Percentiles rank a stretch among this genome's conserved stretches.
Evolutionary conservation across 2,888 invertebrate species (phyloP).

Genomic region (Drosophila helvetica): DNA sequence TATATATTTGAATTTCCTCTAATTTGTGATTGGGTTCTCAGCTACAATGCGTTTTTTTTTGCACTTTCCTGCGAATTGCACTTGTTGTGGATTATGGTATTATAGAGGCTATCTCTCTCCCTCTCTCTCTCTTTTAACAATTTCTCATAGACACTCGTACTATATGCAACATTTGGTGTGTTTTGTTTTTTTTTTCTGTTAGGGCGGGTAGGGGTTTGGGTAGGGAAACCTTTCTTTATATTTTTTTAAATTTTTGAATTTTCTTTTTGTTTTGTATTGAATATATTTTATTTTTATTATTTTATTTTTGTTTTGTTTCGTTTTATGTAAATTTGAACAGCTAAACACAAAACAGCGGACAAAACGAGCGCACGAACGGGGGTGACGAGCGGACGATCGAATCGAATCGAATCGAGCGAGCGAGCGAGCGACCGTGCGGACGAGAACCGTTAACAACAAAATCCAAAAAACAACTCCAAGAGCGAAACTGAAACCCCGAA

Average conservation of each 20-base stretch:
- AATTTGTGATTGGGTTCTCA: constrained; percentile 46
- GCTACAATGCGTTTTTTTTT: constrained; percentile 56
- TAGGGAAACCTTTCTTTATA: constrained; percentile 51
- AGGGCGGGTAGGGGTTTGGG: not conserved
- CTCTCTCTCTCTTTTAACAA: constrained; percentile 53
- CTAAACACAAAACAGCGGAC: constrained; percentile 44
- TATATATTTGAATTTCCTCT: constrained; percentile 4
- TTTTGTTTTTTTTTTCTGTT: constrained; percentile 29
- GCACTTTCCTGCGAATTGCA: constrained; percentile 68
- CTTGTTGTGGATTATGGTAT: constrained; percentile 56
- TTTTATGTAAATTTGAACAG: constrained; percentile 39
- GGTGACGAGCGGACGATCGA: constrained; percentile 9
- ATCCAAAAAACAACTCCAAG: constrained; percentile 82
- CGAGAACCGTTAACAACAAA: constrained; percentile 81
- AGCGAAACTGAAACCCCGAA: constrained; percentile 14
- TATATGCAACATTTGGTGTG: constrained; percentile 26
- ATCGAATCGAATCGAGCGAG: constrained; percentile 2
- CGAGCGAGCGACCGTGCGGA: constrained; percentile 58
- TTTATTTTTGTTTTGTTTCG: constrained; percentile 11
- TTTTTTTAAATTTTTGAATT: constrained; percentile 22
- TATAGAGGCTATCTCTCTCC: constrained; percentile 7
- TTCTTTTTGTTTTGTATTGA: constrained; percentile 2
- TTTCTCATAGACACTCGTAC: constrained; percentile 34
- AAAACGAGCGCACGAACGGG: constrained; percentile 32
- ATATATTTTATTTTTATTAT: not conserved